phyloP scores from a whole-genome alignment of 2,797 vertebrate genomes.

The Austrolebias charrua region DNA sequence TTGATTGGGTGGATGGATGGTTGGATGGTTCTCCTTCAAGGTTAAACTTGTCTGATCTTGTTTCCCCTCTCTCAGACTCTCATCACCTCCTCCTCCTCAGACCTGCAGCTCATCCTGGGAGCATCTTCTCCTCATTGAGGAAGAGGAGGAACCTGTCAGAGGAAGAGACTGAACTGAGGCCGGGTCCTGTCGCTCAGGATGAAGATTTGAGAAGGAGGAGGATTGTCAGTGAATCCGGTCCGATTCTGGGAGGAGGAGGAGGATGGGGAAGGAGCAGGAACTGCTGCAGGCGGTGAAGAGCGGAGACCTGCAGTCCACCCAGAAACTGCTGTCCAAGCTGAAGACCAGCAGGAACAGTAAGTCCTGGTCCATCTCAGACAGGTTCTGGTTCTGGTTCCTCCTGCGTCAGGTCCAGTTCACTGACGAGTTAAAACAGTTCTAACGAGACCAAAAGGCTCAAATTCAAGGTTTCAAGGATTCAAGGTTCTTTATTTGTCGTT shows the following conservation, averaged over 20 bases:
- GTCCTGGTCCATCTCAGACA: slow-evolving; percentile 32
- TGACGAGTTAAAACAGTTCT: no score
- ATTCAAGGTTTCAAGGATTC: no score
- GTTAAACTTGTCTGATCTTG: slow-evolving; percentile 18
- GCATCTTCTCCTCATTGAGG: background rate
- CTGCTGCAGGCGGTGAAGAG: slow-evolving; percentile 82
- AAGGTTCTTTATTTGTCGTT: no score
- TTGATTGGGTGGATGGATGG: no score
- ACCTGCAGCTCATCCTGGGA: slow-evolving; percentile 14
- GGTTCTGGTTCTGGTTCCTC: no score
- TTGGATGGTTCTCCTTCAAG: no score
- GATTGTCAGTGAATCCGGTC: slow-evolving; percentile 20
- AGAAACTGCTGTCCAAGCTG: slow-evolving; percentile 78
- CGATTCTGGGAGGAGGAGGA: slow-evolving; percentile 18
- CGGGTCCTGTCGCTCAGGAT: slow-evolving; percentile 40
- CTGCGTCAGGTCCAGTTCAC: no score
- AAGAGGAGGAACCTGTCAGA: slow-evolving; percentile 21
- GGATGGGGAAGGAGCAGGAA: slow-evolving; percentile 83
- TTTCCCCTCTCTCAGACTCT: slow-evolving; percentile 8
- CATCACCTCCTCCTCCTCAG: background rate
- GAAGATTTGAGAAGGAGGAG: slow-evolving; percentile 49
- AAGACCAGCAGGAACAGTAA: slow-evolving; percentile 76
- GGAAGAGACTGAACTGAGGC: slow-evolving; percentile 42
- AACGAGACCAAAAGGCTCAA: no score
- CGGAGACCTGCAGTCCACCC: slow-evolving; percentile 74